These are phyloP conservation scores for Elysia crispata DNA, from an alignment of 2,888 invertebrate genomes.

Conservation along the genomic window DNA sequence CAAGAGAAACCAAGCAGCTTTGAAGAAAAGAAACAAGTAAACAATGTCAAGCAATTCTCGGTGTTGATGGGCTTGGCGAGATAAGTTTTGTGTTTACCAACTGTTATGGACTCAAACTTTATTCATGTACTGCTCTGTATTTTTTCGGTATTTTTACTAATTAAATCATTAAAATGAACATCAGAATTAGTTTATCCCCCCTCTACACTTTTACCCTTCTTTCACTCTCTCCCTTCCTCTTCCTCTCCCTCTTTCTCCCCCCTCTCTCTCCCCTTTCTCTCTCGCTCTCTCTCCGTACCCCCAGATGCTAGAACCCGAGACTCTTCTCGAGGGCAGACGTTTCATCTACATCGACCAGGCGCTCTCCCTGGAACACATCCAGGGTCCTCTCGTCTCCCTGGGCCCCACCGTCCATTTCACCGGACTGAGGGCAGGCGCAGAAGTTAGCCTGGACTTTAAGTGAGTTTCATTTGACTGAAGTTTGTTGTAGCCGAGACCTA, in stretches of 20 bases:
- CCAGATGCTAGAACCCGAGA: conserved; percentile 43
- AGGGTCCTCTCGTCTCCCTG: conserved; percentile 61
- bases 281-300: not conserved
- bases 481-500: too few species aligned
- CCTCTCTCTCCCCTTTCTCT: not conserved
- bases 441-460: conserved; percentile 49
- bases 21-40: too few species aligned
- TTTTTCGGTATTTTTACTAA: too few species aligned
- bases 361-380: conserved; percentile 48
- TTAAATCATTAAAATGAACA: too few species aligned
- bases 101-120: too few species aligned
- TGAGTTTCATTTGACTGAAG: conserved; percentile 36
- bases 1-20: too few species aligned
- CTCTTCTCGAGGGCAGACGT: conserved; percentile 16
- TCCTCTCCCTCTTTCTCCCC: not conserved
- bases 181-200: too few species aligned
- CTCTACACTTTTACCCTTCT: too few species aligned
- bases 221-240: too few species aligned
- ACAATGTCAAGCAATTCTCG: too few species aligned
- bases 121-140: not conserved
- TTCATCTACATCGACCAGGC: conserved; percentile 34
- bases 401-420: conserved; percentile 52
- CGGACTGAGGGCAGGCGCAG: conserved; percentile 43
- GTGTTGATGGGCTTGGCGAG: too few species aligned
- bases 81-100: too few species aligned